A percentile compares a stretch with the other conserved stretches of the same genome.
phyloP scores from a whole-genome alignment of 2,113 vertebrate genomes.

The Pan paniscus region DNA sequence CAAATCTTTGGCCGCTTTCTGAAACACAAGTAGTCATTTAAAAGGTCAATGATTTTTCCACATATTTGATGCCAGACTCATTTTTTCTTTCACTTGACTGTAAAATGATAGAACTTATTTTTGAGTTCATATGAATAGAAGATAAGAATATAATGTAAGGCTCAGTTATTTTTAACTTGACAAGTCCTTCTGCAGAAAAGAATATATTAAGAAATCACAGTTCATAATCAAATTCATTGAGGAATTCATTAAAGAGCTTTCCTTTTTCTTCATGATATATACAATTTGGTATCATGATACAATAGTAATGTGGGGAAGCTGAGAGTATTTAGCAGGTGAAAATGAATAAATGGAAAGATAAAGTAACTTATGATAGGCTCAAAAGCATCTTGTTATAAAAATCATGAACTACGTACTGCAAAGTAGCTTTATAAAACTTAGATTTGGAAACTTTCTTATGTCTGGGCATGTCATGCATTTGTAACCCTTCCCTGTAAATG shows the following conservation, averaged over 20 bases:
- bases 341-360: neutral
- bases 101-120: constrained; percentile 73
- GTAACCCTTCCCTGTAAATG: neutral
- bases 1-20: constrained; percentile 45
- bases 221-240: constrained; percentile 54
- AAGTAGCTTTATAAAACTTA: neutral
- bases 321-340: neutral
- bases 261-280: neutral
- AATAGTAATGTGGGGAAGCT: neutral
- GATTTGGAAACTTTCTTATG: neutral
- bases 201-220: constrained; percentile 62
- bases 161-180: constrained; percentile 81
- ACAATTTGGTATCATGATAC: neutral
- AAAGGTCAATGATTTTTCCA: constrained; percentile 46
- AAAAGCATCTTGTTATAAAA: neutral
- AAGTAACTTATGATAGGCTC: neutral
- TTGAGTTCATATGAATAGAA: constrained; percentile 76
- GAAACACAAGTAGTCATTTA: constrained; percentile 33
- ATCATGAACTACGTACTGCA: neutral
- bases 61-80: constrained; percentile 59
- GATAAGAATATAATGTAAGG: constrained; percentile 72
- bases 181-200: constrained; percentile 61
- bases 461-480: neutral
- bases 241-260: constrained; percentile 12
- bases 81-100: constrained; percentile 76